phyloP scores from a whole-genome alignment of 2,113 vertebrate genomes.

The Coreoperca whiteheadi region DNA sequence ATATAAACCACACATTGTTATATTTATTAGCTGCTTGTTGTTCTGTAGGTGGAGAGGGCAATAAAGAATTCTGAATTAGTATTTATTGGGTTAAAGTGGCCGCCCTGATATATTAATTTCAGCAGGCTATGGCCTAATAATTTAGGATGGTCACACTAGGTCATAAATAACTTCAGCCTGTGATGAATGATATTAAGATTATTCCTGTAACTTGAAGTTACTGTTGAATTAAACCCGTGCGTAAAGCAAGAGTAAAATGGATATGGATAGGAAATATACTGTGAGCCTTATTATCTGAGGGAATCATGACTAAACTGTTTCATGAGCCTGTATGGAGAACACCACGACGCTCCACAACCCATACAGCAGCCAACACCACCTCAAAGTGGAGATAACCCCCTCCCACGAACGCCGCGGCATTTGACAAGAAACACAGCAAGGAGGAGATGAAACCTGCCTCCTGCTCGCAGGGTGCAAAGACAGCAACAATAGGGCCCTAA shows the following conservation, averaged over 20 bases:
- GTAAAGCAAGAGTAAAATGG: conserved; percentile 2
- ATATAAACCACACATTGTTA: conserved; percentile 20
- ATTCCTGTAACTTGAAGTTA: neutral
- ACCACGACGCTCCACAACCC: neutral
- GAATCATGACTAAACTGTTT: neutral
- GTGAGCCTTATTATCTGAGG: neutral
- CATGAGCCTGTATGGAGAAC: neutral
- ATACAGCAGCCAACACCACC: conserved; percentile 41
- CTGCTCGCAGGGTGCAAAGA: conserved; percentile 23
- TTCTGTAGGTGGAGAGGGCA: conserved; percentile 6
- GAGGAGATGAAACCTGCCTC: conserved; percentile 55
- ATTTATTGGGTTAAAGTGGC: conserved; percentile 21
- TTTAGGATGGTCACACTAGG: neutral
- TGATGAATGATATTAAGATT: neutral
- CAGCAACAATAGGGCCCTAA: conserved; percentile 67
- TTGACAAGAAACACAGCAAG: conserved; percentile 43
- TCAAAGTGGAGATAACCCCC: conserved; percentile 34
- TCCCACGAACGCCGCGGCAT: conserved; percentile 19
- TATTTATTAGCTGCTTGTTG: neutral
- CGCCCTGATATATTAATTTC: neutral
- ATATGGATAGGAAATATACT: neutral
- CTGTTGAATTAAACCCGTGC: neutral
- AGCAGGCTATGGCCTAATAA: neutral
- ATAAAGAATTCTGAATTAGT: neutral
- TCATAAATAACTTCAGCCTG: neutral